Base-by-base conservation (phyloP, 2,113 vertebrate genomes). In the Progne subis region DNA sequence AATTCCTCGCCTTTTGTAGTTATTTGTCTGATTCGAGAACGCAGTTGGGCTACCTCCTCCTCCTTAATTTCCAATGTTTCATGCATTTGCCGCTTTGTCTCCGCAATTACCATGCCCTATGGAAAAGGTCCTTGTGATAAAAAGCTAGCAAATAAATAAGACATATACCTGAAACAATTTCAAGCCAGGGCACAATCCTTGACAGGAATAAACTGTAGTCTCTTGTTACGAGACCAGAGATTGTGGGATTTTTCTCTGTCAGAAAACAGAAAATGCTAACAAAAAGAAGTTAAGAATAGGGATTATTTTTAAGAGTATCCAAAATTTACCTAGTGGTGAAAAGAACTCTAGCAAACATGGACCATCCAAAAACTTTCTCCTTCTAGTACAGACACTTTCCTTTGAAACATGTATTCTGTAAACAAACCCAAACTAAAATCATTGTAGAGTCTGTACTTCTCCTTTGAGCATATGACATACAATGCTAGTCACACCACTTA, bases 51-150 rank as follows among this genome's bases (percentile, higher is more conserved):
- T 24, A 99, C 96, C 96, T 99, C 99, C 46, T 99, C 99, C 96
- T 99, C 99, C 95, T 99, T 99, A 97, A 99, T 98, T 97, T 99
- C 99, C 96, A 99, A 71, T 0, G 99, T 99, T 96, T 99, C 99
- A 13, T 99, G 99, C 99, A 99, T 99, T 95, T 99, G 99, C 18
- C 99, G 98, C 95, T 99, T 99, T 41, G 99, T 99, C 98, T 99
- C 99, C 59, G 99, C 99, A 86, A 99, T 99, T 43, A 99, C 99
- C 99, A 99, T 99, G 76, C 99, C 99, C 99, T 99, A 56, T 4
- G 56, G 91, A 88, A 97, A 94, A 97, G 63, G 96, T 90, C 72
- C 43, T 86, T 96, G 72, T 89, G 90, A 97, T 74, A 82, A 94
- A 94, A 59, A 88, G 60, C 90, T 82, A 94, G 89, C 61, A 96